Conservation (phyloP, 1,140 invertebrate genomes). For the Phortica variegata region DNA sequence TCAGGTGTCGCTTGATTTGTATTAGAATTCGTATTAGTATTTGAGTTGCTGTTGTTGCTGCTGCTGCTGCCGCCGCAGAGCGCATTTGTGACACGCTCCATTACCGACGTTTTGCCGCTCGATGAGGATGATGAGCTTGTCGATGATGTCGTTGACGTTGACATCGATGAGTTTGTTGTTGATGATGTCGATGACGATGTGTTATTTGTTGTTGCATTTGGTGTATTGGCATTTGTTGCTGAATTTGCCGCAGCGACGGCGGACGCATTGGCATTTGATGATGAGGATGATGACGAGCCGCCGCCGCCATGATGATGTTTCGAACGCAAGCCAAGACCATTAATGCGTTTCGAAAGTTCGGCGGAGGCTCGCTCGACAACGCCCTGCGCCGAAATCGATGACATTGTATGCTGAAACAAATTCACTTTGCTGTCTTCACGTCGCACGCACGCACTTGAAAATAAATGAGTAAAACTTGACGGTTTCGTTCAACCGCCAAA, state of each 20-base stretch:
- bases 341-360: constrained; percentile 83
- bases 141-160: constrained; percentile 4
- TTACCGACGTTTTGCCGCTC: constrained; percentile 67
- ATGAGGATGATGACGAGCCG: not conserved
- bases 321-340: constrained; percentile 74
- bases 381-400: constrained; percentile 57
- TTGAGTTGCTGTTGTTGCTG: constrained; percentile 43
- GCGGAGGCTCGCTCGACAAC: constrained; percentile 86
- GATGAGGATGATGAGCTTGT: constrained; percentile 18
- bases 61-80: constrained; percentile 68
- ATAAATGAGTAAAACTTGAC: too few relatives aligned
- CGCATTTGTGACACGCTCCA: constrained; percentile 81
- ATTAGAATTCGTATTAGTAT: constrained; percentile 19
- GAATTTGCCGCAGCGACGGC: not conserved
- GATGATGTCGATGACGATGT: constrained; percentile 2
- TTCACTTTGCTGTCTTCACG: constrained; percentile 45
- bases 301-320: constrained; percentile 63
- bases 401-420: constrained; percentile 56
- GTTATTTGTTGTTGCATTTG: constrained; percentile 25
- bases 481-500: too few relatives aligned
- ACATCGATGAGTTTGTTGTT: constrained; percentile 8
- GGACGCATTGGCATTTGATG: not conserved
- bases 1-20: constrained; percentile 34
- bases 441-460: not conserved
- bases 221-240: constrained; percentile 19